Percentiles rank a stretch among this genome's conserved stretches.
These are phyloP conservation scores for Nemapogon koenigi DNA, from an alignment of 2,888 invertebrate genomes.

Conservation along the genomic window DNA sequence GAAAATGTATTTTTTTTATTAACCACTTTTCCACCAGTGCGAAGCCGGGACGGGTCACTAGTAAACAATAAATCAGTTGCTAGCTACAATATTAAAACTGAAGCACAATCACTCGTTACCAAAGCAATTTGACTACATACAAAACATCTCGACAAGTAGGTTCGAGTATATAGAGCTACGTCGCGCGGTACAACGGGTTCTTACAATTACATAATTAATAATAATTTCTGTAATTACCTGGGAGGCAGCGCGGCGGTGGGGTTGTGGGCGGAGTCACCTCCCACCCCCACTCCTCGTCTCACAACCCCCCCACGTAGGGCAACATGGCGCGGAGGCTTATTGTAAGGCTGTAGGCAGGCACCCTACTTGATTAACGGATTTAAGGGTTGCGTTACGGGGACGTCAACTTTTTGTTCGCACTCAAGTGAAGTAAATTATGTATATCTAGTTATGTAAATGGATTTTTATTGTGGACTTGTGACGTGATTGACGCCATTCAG, in stretches of 20 bases:
- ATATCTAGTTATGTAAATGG: not conserved
- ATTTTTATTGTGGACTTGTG: conserved; percentile 2
- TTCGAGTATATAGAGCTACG: too few species aligned
- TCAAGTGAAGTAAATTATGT: conserved; percentile 10
- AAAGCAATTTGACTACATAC: too few species aligned
- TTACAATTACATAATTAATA: conserved; percentile 4
- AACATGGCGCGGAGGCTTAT: conserved; percentile 9
- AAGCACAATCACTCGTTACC: too few species aligned
- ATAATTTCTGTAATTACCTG: conserved; percentile 4
- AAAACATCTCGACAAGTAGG: too few species aligned
- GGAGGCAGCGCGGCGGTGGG: not conserved
- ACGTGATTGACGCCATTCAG: too few species aligned
- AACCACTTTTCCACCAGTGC: too few species aligned
- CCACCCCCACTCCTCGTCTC: not conserved
- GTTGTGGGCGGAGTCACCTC: conserved; percentile 4
- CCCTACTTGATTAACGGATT: conserved; percentile 48
- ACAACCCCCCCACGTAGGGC: not conserved
- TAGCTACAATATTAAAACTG: too few species aligned
- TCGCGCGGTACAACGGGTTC: too few species aligned
- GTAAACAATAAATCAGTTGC: too few species aligned
- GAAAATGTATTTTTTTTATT: too few species aligned
- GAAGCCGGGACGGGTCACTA: too few species aligned
- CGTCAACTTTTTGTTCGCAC: conserved; percentile 13
- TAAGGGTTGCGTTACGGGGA: conserved; percentile 31
- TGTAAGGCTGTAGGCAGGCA: too few species aligned